Percentiles rank a stretch among this genome's conserved stretches.
phyloP scores from a whole-genome alignment of 1,140 invertebrate species.

The Lasioglossum albipes region DNA sequence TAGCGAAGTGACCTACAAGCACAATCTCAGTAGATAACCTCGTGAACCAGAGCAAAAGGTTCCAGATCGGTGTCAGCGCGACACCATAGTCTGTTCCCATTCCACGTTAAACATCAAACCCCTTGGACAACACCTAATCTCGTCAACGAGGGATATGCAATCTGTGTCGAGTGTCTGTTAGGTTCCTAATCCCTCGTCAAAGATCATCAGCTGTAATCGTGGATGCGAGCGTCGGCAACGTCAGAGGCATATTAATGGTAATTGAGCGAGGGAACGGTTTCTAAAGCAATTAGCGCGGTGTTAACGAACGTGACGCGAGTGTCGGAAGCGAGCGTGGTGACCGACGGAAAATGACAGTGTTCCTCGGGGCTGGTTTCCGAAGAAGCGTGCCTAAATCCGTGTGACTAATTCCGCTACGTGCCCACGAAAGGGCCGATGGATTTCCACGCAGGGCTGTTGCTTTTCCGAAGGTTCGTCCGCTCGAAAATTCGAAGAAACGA shows the following conservation, averaged over 20 bases:
- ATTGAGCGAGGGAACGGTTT: neutral
- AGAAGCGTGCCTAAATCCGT: constrained; percentile 47
- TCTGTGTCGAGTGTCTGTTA: no score
- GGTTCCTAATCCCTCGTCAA: no score
- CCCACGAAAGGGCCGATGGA: constrained; percentile 48
- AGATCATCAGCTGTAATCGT: no score
- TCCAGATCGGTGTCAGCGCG: constrained; percentile 22
- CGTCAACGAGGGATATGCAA: no score
- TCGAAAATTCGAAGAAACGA: no score
- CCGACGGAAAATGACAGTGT: constrained; percentile 50
- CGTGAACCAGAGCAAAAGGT: constrained; percentile 45
- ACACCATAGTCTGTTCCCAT: neutral
- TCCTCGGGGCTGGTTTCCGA: no score
- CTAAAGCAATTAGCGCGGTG: neutral
- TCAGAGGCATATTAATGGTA: neutral
- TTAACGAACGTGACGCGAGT: neutral
- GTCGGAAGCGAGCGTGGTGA: neutral
- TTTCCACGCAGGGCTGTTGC: neutral
- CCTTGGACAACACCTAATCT: neutral
- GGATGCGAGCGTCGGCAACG: no score
- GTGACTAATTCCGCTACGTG: constrained; percentile 56
- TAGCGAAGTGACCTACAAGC: constrained; percentile 47
- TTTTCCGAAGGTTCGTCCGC: no score
- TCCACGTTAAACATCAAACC: neutral
- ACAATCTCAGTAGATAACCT: constrained; percentile 58